A percentile compares a stretch with the other conserved stretches of the same genome.
Evolutionary conservation across 2,113 vertebrate genomes (phyloP).

Genomic region (Cyprinodon brontotheroides): DNA sequence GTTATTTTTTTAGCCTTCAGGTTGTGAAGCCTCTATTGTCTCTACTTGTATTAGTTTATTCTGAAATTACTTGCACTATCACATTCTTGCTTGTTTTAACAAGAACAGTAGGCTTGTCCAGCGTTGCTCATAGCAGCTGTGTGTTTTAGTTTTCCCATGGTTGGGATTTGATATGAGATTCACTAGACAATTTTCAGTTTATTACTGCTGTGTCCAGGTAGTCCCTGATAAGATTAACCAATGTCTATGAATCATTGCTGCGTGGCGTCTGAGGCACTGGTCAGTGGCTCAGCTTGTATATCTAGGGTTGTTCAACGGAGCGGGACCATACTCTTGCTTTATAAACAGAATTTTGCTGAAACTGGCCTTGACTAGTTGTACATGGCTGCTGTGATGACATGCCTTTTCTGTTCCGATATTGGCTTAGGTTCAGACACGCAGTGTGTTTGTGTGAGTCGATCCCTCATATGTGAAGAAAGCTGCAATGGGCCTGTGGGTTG

Average conservation of each 20-base stretch:
- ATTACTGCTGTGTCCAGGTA: slow-evolving; percentile 75
- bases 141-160: slow-evolving; percentile 59
- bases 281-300: slow-evolving; percentile 40
- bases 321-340: slow-evolving; percentile 24
- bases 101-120: slow-evolving; percentile 8
- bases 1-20: neutral
- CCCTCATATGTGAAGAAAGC: slow-evolving; percentile 48
- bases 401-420: slow-evolving; percentile 22
- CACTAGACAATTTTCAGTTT: slow-evolving; percentile 76
- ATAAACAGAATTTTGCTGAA: slow-evolving; percentile 34
- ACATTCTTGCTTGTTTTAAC: slow-evolving; percentile 44
- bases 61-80: slow-evolving; percentile 52
- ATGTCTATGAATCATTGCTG: slow-evolving; percentile 70
- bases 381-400: slow-evolving; percentile 4
- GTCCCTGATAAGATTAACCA: slow-evolving; percentile 79
- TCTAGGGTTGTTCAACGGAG: slow-evolving; percentile 27
- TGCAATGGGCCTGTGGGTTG: slow-evolving; percentile 16
- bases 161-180: slow-evolving; percentile 70
- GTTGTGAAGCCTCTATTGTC: neutral
- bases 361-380: slow-evolving; percentile 37
- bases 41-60: slow-evolving; percentile 47
- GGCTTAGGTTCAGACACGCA: slow-evolving; percentile 16
- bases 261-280: slow-evolving; percentile 37
- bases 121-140: slow-evolving; percentile 23
- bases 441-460: slow-evolving; percentile 17